Conservation (phyloP, 2,797 vertebrate genomes). For the Tadarida brasiliensis region DNA sequence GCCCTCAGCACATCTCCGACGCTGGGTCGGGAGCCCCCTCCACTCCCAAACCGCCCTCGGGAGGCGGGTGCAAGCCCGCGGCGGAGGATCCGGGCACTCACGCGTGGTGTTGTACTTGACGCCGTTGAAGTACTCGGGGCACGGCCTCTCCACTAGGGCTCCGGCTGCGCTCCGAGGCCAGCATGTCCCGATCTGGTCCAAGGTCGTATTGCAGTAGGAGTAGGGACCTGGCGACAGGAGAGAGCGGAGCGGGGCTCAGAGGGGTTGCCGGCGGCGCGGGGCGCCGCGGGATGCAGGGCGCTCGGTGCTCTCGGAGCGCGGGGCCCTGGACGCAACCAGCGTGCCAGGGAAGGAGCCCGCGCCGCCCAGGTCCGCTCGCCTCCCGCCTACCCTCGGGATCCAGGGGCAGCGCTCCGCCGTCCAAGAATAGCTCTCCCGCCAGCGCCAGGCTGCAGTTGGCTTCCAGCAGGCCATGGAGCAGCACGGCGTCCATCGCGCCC, state of each 20-base stretch:
- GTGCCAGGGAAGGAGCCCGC: background rate
- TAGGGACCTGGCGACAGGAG: slow-evolving; percentile 84
- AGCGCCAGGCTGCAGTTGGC: slow-evolving; percentile 94
- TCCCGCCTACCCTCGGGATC: slow-evolving; percentile 92
- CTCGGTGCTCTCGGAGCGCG: background rate
- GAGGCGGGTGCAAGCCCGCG: background rate
- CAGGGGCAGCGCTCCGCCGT: slow-evolving; percentile 83
- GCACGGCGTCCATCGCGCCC: slow-evolving; percentile 85
- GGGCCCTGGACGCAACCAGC: background rate
- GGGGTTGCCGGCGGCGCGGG: background rate
- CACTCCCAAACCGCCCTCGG: background rate
- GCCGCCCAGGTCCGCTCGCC: accelerated
- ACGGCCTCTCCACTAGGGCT: slow-evolving; percentile 95
- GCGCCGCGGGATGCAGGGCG: accelerated
- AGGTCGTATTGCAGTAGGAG: slow-evolving; percentile 95
- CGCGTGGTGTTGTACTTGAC: slow-evolving; percentile 98
- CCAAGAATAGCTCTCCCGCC: slow-evolving; percentile 90
- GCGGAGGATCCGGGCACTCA: slow-evolving; percentile 87
- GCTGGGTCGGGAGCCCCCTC: background rate
- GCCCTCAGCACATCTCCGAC: background rate
- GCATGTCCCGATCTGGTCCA: slow-evolving; percentile 98
- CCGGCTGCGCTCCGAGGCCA: slow-evolving; percentile 95
- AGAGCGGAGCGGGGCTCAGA: background rate
- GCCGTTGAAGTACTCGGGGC: slow-evolving; percentile 97
- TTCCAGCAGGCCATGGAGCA: slow-evolving; percentile 90